These are phyloP conservation scores for Philereme transversata DNA, from an alignment of 2,888 invertebrate species.

Conservation along the genomic window DNA sequence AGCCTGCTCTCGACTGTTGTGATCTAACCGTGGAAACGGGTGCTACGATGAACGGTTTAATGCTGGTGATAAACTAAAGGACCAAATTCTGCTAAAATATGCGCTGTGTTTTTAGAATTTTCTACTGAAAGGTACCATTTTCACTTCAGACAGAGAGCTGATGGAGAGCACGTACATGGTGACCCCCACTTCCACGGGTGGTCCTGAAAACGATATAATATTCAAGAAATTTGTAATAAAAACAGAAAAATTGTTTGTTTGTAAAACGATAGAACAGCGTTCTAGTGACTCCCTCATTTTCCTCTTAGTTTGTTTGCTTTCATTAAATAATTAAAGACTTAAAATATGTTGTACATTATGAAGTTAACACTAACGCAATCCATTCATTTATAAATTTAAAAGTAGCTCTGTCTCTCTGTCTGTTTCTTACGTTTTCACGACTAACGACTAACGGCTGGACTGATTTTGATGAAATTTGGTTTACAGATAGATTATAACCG, in stretches of 20 bases:
- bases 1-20: conserved; percentile 54
- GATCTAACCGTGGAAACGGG: conserved; percentile 81
- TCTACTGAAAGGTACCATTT: conserved; percentile 85
- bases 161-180: conserved; percentile 94
- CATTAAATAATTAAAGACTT: too few species aligned
- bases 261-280: not conserved
- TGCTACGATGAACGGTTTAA: conserved; percentile 81
- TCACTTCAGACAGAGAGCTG: conserved; percentile 93
- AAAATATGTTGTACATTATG: too few species aligned
- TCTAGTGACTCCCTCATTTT: too few species aligned
- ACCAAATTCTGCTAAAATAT: conserved; percentile 72
- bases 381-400: too few species aligned
- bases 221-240: conserved; percentile 45
- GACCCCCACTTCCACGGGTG: conserved; percentile 92
- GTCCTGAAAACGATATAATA: conserved; percentile 86
- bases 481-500: too few species aligned
- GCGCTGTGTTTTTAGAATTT: conserved; percentile 75
- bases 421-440: too few species aligned
- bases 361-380: too few species aligned
- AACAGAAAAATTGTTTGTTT: not conserved
- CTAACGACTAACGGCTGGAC: too few species aligned
- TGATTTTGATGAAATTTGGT: too few species aligned
- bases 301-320: too few species aligned
- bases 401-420: too few species aligned
- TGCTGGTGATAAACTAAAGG: conserved; percentile 80